phyloP scores from a whole-genome alignment of 2,113 vertebrate species.

The Rattus rattus region DNA sequence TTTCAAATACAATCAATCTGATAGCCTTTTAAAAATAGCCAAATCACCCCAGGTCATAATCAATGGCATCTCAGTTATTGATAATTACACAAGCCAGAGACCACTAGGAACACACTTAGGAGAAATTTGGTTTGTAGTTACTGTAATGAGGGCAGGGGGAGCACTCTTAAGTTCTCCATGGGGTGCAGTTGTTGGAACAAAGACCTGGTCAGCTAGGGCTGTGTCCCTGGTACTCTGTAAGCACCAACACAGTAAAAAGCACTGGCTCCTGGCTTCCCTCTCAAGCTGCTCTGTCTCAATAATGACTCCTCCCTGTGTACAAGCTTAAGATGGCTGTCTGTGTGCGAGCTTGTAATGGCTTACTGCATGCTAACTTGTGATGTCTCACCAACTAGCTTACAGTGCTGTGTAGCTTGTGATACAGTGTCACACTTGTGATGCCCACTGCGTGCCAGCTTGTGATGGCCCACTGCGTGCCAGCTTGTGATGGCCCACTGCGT shows the following conservation, averaged over 20 bases:
- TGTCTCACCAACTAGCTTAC: no score
- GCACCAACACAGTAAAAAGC: not conserved
- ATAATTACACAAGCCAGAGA: not conserved
- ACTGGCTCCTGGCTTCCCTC: not conserved
- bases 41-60: not conserved
- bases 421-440: rapidly evolving
- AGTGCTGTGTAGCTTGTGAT: not conserved
- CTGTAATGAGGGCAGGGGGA: not conserved
- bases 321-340: not conserved
- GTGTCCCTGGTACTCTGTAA: not conserved
- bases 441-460: not conserved
- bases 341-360: not conserved
- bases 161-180: not conserved
- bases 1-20: not conserved
- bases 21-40: slow-evolving; percentile 7
- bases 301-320: not conserved
- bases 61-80: not conserved
- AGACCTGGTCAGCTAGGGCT: not conserved
- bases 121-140: not conserved
- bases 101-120: not conserved
- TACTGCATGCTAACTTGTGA: no score
- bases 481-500: not conserved
- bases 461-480: not conserved
- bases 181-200: not conserved
- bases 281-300: not conserved